These are phyloP conservation scores for Iselma pallidipennis DNA, from an alignment of 2,888 invertebrate genomes.

Conservation along the genomic window DNA sequence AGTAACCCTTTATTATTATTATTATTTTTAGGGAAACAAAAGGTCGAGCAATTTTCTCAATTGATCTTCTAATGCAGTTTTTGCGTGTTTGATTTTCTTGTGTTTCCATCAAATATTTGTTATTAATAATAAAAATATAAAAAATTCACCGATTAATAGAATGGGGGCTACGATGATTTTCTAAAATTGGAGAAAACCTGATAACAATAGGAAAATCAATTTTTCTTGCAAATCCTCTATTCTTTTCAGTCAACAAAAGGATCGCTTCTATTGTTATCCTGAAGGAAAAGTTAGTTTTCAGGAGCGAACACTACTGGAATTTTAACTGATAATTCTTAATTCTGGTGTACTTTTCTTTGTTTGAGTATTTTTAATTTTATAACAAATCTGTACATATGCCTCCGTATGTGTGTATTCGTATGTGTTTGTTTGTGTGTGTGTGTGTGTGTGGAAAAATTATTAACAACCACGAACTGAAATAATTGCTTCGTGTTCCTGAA, in stretches of 20 bases:
- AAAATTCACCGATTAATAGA: too few relatives aligned
- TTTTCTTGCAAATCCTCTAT: too few relatives aligned
- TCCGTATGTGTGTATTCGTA: not conserved
- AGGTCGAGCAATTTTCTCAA: not conserved
- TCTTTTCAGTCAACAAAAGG: not conserved
- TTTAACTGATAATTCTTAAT: not conserved
- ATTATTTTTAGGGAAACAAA: not conserved
- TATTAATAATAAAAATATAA: too few relatives aligned
- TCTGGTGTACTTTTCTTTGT: too few relatives aligned
- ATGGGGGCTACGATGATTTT: too few relatives aligned
- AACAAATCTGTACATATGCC: too few relatives aligned
- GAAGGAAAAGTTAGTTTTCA: not conserved
- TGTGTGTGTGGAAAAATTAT: not conserved
- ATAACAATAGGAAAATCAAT: too few relatives aligned
- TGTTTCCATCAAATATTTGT: too few relatives aligned
- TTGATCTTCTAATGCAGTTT: constrained; percentile 14
- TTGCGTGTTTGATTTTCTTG: constrained; percentile 15
- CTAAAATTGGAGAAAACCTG: too few relatives aligned
- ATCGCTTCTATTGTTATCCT: not conserved
- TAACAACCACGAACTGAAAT: constrained; percentile 2
- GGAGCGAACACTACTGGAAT: not conserved
- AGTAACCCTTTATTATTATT: constrained; percentile 11
- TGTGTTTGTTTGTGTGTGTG: not conserved
- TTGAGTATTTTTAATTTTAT: not conserved
- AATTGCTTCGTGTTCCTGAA: constrained; percentile 15